phyloP scores from a whole-genome alignment of 2,797 vertebrate genomes.

The Xiphorhynchus erythropygius region DNA sequence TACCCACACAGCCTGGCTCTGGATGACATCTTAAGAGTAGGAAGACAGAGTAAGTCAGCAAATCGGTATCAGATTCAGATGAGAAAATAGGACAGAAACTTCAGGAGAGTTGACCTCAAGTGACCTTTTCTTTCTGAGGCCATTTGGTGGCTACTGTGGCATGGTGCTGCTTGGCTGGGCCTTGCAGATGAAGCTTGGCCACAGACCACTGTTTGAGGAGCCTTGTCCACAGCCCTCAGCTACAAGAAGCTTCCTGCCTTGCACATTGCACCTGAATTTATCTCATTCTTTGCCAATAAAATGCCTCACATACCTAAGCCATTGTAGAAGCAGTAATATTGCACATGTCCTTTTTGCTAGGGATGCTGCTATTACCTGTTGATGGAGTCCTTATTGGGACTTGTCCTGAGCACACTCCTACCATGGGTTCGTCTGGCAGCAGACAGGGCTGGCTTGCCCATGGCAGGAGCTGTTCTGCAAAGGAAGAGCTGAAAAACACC shows the following conservation, averaged over 20 bases:
- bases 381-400: background rate
- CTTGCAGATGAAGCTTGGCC: background rate
- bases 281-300: background rate
- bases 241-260: background rate
- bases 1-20: background rate
- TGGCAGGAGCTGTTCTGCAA: background rate
- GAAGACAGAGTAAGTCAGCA: background rate
- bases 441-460: background rate
- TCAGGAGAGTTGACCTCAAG: background rate
- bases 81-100: background rate
- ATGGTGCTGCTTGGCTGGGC: background rate
- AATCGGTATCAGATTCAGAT: background rate
- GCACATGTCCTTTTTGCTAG: background rate
- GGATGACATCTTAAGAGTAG: background rate
- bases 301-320: background rate
- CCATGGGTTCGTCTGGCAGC: accelerated
- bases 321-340: background rate
- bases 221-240: background rate
- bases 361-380: background rate
- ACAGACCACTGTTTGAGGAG: background rate
- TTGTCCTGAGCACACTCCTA: background rate
- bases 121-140: background rate
- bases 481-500: background rate
- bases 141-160: background rate
- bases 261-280: background rate